A percentile compares a stretch with the other conserved stretches of the same genome.
Evolutionary conservation across 2,797 vertebrate species (phyloP).

Genomic region (Orientallactaga sibirica): DNA sequence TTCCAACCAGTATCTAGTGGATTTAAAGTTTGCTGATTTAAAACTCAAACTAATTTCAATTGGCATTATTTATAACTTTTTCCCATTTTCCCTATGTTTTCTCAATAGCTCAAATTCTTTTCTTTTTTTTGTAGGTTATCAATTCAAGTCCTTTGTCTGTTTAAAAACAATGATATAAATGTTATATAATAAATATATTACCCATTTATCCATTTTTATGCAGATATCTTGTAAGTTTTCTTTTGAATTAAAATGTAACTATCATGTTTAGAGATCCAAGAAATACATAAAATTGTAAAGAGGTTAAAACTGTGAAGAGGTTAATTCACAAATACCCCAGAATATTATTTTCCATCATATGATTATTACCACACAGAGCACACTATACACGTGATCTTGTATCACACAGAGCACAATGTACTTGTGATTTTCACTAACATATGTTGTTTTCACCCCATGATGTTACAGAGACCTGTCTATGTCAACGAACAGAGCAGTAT

Average conservation of each 20-base stretch:
- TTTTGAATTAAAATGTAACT: neutral
- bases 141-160: neutral
- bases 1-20: neutral
- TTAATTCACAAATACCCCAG: neutral
- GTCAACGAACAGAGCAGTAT: neutral
- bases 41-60: neutral
- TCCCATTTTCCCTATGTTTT: neutral
- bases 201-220: neutral
- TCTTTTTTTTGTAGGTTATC: neutral
- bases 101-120: neutral
- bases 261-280: neutral
- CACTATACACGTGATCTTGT: neutral
- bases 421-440: neutral
- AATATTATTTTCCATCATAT: neutral
- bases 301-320: neutral
- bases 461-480: neutral
- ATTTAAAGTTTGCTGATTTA: slow-evolving; percentile 3
- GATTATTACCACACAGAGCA: neutral
- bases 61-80: neutral
- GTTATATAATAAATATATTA: neutral
- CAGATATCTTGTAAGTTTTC: neutral
- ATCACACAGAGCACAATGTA: neutral
- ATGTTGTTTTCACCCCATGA: neutral
- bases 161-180: neutral
- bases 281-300: slow-evolving; percentile 32